These are phyloP conservation scores for Campopleginae sp. DNA, from an alignment of 2,888 invertebrate genomes.

Conservation along the genomic window DNA sequence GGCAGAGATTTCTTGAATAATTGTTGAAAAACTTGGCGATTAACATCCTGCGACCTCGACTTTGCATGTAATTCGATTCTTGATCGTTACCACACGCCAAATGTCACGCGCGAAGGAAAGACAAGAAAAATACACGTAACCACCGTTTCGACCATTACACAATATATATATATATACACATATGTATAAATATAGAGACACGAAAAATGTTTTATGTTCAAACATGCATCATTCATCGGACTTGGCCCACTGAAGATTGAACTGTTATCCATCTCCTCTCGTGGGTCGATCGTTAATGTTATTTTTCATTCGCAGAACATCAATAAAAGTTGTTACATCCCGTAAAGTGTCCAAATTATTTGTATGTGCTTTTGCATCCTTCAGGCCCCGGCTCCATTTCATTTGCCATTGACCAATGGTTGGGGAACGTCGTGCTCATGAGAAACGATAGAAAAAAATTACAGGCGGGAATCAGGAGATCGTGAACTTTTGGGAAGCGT, in stretches of 20 bases:
- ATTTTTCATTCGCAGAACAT: constrained; percentile 75
- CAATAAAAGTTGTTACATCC: constrained; percentile 80
- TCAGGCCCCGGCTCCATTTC: constrained; percentile 32
- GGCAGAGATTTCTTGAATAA: neutral
- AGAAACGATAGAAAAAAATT: neutral
- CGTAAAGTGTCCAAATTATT: constrained; percentile 64
- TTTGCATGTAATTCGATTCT: neutral
- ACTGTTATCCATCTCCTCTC: constrained; percentile 13
- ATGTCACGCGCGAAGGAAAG: neutral
- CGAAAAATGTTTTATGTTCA: constrained; percentile 30
- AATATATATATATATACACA: constrained; percentile 29
- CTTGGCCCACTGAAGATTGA: constrained; percentile 26
- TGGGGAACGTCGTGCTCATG: constrained; percentile 64
- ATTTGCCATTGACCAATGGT: constrained; percentile 72
- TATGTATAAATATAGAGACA: neutral
- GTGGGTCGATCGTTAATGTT: constrained; percentile 70
- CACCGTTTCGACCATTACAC: constrained; percentile 39
- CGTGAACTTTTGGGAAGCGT: neutral
- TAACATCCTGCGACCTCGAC: neutral
- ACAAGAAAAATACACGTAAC: constrained; percentile 30
- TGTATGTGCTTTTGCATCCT: too few relatives aligned
- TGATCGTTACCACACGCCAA: constrained; percentile 13
- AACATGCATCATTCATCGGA: constrained; percentile 43
- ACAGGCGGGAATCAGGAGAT: neutral
- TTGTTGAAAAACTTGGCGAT: neutral